phyloP scores from a whole-genome alignment of 2,113 vertebrate species.

The Rhodinocichla rosea region DNA sequence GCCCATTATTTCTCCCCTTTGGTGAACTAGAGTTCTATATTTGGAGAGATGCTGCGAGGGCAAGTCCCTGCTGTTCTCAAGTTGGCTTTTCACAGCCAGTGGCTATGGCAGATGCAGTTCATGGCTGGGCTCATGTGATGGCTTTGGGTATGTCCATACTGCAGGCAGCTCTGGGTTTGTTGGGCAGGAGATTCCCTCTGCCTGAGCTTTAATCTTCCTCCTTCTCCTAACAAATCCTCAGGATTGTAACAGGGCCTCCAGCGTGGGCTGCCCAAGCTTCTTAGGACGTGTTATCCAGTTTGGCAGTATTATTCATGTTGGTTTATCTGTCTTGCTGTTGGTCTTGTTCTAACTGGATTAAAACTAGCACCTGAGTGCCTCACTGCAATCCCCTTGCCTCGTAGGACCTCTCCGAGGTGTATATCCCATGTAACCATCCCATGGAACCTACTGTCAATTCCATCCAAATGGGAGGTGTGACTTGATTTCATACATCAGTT shows the following conservation, averaged over 20 bases:
- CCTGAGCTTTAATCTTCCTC: not conserved
- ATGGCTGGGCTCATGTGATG: not conserved
- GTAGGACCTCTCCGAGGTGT: not conserved
- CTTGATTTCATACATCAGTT: not conserved
- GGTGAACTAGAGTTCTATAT: not conserved
- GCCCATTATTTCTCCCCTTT: not conserved
- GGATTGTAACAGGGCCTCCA: not conserved
- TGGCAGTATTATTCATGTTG: not conserved
- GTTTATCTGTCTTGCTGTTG: not conserved
- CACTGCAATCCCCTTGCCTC: not conserved
- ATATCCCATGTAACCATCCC: not conserved
- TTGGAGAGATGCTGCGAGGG: not conserved
- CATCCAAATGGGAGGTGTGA: not conserved
- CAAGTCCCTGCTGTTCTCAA: not conserved
- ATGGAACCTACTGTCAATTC: not conserved
- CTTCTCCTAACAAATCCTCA: not conserved
- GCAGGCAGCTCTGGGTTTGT: not conserved
- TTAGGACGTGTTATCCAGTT: not conserved
- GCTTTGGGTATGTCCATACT: not conserved
- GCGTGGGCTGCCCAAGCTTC: not conserved
- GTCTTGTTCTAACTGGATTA: not conserved
- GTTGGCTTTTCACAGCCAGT: not conserved
- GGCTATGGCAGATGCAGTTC: not conserved
- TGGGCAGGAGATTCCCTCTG: not conserved
- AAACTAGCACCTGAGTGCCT: not conserved